phyloP scores from a whole-genome alignment of 2,888 invertebrate species.

The Volucella inanis region DNA sequence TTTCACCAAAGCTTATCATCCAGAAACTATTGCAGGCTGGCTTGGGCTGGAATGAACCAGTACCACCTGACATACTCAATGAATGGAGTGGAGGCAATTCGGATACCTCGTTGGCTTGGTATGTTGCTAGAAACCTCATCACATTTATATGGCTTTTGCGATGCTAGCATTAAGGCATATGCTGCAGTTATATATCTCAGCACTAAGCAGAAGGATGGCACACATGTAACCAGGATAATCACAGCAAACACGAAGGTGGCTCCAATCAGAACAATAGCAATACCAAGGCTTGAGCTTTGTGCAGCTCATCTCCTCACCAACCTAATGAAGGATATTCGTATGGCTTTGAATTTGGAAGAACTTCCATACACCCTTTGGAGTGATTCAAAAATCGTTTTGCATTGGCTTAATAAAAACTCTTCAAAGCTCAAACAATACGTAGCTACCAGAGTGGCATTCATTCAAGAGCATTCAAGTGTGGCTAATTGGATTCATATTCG shows the following conservation, averaged over 20 bases:
- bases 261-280: conserved; percentile 6
- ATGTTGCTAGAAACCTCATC: conserved; percentile 2
- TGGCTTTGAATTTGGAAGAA: conserved; percentile 14
- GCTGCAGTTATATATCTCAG: conserved; percentile 15
- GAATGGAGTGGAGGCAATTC: conserved; percentile 36
- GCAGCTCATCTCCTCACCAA: conserved; percentile 22
- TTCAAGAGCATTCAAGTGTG: not conserved
- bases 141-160: conserved; percentile 16
- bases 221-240: conserved; percentile 2
- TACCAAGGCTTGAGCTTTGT: conserved; percentile 20
- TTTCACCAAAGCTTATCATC: not conserved
- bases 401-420: not conserved
- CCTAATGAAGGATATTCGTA: conserved; percentile 3
- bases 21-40: conserved; percentile 9
- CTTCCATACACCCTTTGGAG: conserved; percentile 1
- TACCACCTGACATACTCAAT: conserved; percentile 4
- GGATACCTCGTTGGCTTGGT: conserved; percentile 41
- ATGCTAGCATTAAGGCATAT: conserved; percentile 3
- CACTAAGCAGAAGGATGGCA: conserved; percentile 16
- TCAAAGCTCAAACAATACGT: conserved; percentile 6
- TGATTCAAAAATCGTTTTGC: not conserved
- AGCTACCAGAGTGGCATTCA: not conserved
- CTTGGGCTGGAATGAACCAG: conserved; percentile 19
- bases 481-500: conserved; percentile 19
- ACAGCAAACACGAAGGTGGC: conserved; percentile 15